A percentile compares a stretch with the other conserved stretches of the same genome.
These are phyloP conservation scores for Rallus crepitans DNA, from an alignment of 2,797 vertebrate species.

Conservation along the genomic window DNA sequence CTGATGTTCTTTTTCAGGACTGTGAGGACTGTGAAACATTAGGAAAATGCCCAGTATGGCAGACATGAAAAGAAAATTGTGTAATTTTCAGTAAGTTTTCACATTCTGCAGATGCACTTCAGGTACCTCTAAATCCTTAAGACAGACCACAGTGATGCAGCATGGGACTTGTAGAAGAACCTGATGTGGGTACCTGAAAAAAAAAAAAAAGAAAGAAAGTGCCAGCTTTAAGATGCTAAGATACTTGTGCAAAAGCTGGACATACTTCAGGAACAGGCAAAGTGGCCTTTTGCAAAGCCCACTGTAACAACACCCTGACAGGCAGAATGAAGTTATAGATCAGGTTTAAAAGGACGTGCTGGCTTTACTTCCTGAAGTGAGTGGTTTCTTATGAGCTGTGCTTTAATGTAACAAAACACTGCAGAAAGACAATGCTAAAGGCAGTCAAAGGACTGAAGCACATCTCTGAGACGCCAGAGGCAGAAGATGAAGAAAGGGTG, in stretches of 20 bases:
- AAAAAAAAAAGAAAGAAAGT: background rate
- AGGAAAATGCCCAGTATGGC: background rate
- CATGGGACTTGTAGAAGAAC: background rate
- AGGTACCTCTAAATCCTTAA: background rate
- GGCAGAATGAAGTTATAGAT: background rate
- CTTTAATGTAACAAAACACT: background rate
- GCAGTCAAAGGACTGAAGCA: background rate
- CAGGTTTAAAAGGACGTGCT: background rate
- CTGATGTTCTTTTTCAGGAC: background rate
- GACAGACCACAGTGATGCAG: background rate
- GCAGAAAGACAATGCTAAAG: background rate
- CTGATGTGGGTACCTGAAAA: background rate
- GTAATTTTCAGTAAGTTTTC: background rate
- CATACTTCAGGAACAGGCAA: background rate
- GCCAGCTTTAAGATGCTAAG: background rate
- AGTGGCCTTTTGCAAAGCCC: background rate
- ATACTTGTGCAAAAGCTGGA: background rate
- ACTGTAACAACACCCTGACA: background rate
- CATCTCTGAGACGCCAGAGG: background rate
- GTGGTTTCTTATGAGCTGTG: background rate
- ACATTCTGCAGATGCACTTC: background rate
- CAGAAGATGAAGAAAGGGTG: background rate
- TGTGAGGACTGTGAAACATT: background rate
- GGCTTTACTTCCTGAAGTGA: background rate
- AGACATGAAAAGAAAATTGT: background rate